These are phyloP conservation scores for Trachelipus rathkii DNA, from an alignment of 1,140 invertebrate species.

Conservation along the genomic window DNA sequence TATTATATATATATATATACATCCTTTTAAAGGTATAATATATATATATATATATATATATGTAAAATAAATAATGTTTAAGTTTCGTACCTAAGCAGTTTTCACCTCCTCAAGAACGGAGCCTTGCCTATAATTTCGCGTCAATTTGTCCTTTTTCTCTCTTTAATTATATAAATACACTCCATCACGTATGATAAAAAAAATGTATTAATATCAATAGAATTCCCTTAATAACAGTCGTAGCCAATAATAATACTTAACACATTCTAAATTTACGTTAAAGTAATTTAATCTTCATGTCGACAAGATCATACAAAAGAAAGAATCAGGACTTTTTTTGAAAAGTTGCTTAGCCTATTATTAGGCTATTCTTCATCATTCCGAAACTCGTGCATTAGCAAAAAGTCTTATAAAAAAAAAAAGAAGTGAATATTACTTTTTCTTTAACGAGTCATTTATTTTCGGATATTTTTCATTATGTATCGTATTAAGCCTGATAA, in stretches of 20 bases:
- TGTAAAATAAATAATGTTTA: neutral
- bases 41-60: too few relatives aligned
- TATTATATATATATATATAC: too few relatives aligned
- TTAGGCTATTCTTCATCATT: constrained; percentile 7
- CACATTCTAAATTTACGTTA: neutral
- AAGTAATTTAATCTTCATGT: neutral
- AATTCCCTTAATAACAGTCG: neutral
- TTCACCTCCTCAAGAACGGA: neutral
- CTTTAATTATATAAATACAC: neutral
- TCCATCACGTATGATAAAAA: constrained; percentile 7
- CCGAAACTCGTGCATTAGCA: neutral
- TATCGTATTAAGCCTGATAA: neutral
- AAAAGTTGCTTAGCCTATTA: neutral
- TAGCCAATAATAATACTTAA: neutral
- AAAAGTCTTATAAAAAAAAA: neutral
- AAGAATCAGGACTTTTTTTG: neutral
- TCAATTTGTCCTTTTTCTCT: neutral
- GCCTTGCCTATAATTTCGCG: neutral
- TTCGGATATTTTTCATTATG: neutral
- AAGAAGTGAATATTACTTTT: neutral
- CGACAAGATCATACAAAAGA: neutral
- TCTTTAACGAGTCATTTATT: neutral
- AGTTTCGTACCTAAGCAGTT: neutral
- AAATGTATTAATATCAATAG: constrained; percentile 5
- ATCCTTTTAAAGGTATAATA: too few relatives aligned